Base-by-base conservation (phyloP, 2,113 vertebrate genomes). In the Nesoenas mayeri region DNA sequence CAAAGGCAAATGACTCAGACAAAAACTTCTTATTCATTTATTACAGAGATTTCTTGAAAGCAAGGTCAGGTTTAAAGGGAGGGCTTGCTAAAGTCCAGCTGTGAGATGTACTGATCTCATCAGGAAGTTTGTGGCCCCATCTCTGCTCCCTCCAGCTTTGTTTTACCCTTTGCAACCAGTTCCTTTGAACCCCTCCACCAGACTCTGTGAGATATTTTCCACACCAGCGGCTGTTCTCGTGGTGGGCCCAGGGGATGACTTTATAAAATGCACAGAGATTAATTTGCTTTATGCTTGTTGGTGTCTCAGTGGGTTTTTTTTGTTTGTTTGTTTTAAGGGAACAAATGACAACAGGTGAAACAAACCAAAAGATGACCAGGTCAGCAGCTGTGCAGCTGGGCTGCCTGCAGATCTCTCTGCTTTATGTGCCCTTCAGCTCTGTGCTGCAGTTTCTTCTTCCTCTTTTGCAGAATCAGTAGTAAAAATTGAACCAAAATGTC, bases 301-400 rank as follows among this genome's bases (percentile, higher is more conserved):
- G 13, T 24, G 40, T 51, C 64, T 74, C 40, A 9, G 36, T 86
- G 50, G 0, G 20, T 31, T 28, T 15, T 38, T 11, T 66, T 36
- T 14, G 1, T 48, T n/a, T 22, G 9, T 61, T 66, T 72, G 19
- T 64, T 47, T 74, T 83, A 80, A 57, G 57, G 31, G 66, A 74
- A 57, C 29, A 85, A 82, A 53, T 40, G 24, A 50, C 60, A 87
- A 85, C 1, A 31, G 13, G 28, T 65, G 62, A 62, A 78, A 61
- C 54, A 64, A 85, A 44, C 26, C 21, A 65, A 72, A 56, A 79
- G 1, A 4, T 15, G 67, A 36, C 28, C 10, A 47, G 56, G 56
- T 67, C 56, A 70, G 44, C 0, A 0, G n/a, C 32, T 0, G 1
- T 0, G 0, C 62, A 71, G 34, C 29, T 9, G 2, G 21, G 38